Conservation (phyloP, 1,140 invertebrate genomes). For the Conus ventricosus region DNA sequence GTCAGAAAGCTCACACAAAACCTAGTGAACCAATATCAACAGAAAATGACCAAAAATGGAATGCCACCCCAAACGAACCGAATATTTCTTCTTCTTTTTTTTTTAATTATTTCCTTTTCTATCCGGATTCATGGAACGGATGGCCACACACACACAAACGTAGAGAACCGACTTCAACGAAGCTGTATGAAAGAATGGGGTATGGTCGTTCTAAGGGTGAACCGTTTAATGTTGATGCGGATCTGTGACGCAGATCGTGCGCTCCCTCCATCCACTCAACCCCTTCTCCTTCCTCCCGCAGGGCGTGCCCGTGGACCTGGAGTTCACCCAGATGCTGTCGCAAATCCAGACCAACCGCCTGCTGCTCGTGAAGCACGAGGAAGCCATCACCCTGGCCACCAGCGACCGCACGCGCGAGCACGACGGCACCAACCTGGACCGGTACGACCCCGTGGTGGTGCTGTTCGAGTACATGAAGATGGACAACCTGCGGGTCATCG, state of each 20-base stretch:
- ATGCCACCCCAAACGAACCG: too few relatives aligned
- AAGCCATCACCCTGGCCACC: constrained; percentile 53
- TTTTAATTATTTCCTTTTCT: too few relatives aligned
- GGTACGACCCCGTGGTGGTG: constrained; percentile 63
- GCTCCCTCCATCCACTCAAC: not conserved
- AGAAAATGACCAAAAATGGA: too few relatives aligned
- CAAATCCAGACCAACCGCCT: constrained; percentile 46
- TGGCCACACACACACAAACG: too few relatives aligned
- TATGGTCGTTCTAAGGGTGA: too few relatives aligned
- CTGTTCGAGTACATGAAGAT: constrained; percentile 67
- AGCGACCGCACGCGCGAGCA: constrained; percentile 51
- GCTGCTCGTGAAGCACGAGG: constrained; percentile 57
- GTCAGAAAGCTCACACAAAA: too few relatives aligned
- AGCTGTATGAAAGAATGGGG: too few relatives aligned
- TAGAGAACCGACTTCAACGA: too few relatives aligned
- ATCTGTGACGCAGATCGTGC: not conserved
- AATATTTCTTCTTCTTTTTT: too few relatives aligned
- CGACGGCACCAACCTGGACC: constrained; percentile 59
- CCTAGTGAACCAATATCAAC: too few relatives aligned
- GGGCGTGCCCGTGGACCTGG: constrained; percentile 62
- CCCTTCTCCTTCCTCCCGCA: constrained; percentile 18
- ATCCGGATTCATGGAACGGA: too few relatives aligned
- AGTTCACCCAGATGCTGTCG: constrained; percentile 53
- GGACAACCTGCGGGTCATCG: constrained; percentile 68
- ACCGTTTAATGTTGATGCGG: too few relatives aligned